Conservation (phyloP, 2,888 invertebrate genomes). For the Vanessa cardui region DNA sequence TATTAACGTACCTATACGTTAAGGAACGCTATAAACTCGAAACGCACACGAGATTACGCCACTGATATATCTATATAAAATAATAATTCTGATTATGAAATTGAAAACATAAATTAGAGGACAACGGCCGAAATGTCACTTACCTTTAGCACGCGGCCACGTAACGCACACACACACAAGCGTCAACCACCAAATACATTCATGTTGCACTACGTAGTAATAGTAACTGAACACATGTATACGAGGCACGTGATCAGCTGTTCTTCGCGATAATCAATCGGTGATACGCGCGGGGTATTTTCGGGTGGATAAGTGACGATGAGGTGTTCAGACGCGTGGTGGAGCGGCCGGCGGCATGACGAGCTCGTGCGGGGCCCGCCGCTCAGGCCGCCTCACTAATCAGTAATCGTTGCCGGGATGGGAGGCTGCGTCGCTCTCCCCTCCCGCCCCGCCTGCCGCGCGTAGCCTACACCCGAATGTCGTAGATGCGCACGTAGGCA, state of each 20-base stretch:
- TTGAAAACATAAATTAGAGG: slow-evolving; percentile 5
- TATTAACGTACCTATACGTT: slow-evolving; percentile 43
- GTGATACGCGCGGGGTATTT: slow-evolving; percentile 35
- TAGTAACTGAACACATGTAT: slow-evolving; percentile 65
- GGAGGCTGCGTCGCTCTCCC: slow-evolving; percentile 76
- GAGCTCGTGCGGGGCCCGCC: slow-evolving; percentile 69
- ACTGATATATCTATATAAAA: too few relatives aligned
- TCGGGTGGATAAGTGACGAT: slow-evolving; percentile 22
- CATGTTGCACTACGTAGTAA: slow-evolving; percentile 73
- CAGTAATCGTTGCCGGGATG: slow-evolving; percentile 83
- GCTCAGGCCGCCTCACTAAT: slow-evolving; percentile 81
- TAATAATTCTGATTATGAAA: background rate
- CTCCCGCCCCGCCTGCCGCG: slow-evolving; percentile 54
- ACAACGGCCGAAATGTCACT: slow-evolving; percentile 48
- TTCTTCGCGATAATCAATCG: slow-evolving; percentile 50
- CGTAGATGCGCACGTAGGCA: slow-evolving; percentile 45
- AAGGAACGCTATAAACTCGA: slow-evolving; percentile 39
- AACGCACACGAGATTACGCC: background rate
- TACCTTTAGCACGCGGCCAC: slow-evolving; percentile 53
- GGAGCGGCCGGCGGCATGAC: slow-evolving; percentile 62
- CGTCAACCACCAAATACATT: slow-evolving; percentile 67
- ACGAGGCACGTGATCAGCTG: slow-evolving; percentile 66
- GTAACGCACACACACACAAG: slow-evolving; percentile 51
- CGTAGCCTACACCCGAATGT: slow-evolving; percentile 55
- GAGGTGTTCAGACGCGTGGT: slow-evolving; percentile 38